These are phyloP conservation scores for Sebastiscus tertius DNA, from an alignment of 2,797 vertebrate species.

Conservation along the genomic window DNA sequence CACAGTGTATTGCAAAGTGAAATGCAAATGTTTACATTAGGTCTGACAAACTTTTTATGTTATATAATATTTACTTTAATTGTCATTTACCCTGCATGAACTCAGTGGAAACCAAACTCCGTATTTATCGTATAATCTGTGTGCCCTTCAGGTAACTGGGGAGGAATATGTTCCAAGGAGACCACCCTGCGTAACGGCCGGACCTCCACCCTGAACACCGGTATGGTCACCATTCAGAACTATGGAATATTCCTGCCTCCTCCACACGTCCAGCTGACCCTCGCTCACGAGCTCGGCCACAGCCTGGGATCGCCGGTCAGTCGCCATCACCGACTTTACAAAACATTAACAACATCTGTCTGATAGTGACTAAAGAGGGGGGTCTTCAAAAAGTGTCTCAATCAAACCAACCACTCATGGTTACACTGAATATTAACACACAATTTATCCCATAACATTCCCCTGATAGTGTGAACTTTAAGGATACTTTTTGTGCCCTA, in stretches of 20 bases:
- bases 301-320: conserved; percentile 87
- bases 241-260: conserved; percentile 82
- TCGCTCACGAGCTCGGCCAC: conserved; percentile 89
- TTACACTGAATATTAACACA: background rate
- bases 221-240: conserved; percentile 87
- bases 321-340: background rate
- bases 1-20: background rate
- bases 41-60: background rate
- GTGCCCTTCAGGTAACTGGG: conserved; percentile 78
- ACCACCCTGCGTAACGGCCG: conserved; percentile 34
- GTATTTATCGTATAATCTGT: background rate
- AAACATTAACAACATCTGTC: background rate
- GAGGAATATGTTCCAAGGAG: conserved; percentile 84
- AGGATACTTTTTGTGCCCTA: background rate
- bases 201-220: conserved; percentile 81
- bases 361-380: background rate
- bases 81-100: background rate
- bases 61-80: background rate
- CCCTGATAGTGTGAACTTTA: background rate
- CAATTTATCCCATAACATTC: background rate
- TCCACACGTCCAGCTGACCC: conserved; percentile 81
- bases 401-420: background rate
- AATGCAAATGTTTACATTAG: background rate
- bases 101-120: background rate
- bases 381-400: background rate